phyloP scores from a whole-genome alignment of 35 echinoderm and acorn worm species.

The Stichopus chloronotus region DNA sequence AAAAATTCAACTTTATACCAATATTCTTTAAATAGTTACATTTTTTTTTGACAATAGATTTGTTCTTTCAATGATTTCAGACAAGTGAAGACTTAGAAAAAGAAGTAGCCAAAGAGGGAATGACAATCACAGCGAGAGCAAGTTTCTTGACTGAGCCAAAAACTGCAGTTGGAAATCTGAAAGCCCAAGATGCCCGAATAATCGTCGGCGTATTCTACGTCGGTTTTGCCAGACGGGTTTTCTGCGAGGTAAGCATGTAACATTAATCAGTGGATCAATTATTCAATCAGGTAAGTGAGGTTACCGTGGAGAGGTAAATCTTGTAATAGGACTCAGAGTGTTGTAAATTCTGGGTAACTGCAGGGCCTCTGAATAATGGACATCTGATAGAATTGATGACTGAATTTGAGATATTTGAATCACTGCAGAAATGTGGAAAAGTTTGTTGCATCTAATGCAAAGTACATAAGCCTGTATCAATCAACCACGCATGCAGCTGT shows the following conservation, averaged over 20 bases:
- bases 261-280: neutral
- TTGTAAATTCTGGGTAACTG: neutral
- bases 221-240: slow-evolving; percentile 87
- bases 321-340: neutral
- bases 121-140: slow-evolving; percentile 83
- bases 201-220: slow-evolving; percentile 97
- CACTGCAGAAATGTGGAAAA: neutral
- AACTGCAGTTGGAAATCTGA: slow-evolving; percentile 81
- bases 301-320: neutral
- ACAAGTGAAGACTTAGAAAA: slow-evolving; percentile 97
- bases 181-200: slow-evolving; percentile 85
- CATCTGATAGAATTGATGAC: neutral
- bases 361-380: neutral
- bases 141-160: slow-evolving; percentile 92
- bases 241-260: slow-evolving; percentile 86
- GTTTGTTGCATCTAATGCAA: neutral
- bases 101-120: slow-evolving; percentile 73
- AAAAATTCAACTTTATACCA: too few species aligned
- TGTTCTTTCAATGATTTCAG: slow-evolving; percentile 25
- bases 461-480: neutral
- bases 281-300: neutral
- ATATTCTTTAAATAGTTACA: too few species aligned
- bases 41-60: too few species aligned
- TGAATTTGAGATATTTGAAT: neutral
- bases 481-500: neutral